A percentile compares a stretch with the other conserved stretches of the same genome.
phyloP scores from a whole-genome alignment of 2,888 invertebrate species.

The Eupeodes latifasciatus region DNA sequence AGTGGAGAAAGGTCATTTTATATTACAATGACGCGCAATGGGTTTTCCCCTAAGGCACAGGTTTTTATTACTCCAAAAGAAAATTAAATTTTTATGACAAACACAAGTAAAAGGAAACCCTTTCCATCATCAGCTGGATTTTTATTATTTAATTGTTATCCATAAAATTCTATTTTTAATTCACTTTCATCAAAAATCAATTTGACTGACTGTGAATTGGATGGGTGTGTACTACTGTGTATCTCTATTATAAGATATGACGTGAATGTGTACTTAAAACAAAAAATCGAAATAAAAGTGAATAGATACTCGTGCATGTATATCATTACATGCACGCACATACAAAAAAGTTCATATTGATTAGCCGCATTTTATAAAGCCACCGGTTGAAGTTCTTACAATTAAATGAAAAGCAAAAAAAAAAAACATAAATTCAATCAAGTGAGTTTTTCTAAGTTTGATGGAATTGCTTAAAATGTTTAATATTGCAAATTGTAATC shows the following conservation, averaged over 20 bases:
- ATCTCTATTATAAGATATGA: background rate
- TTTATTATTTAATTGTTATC: slow-evolving; percentile 40
- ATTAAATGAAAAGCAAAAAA: background rate
- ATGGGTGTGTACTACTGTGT: background rate
- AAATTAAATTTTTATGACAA: background rate
- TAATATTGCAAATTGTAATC: background rate
- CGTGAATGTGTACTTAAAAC: background rate
- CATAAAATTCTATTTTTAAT: slow-evolving; percentile 41
- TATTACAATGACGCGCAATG: background rate
- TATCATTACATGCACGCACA: slow-evolving; percentile 36
- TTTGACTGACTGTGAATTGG: background rate
- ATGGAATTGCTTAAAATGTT: background rate
- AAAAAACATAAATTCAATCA: background rate
- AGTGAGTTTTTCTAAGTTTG: background rate
- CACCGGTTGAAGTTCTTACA: slow-evolving; percentile 5
- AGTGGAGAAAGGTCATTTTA: background rate
- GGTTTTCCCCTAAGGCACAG: background rate
- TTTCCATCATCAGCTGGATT: background rate
- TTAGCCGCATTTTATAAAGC: slow-evolving; percentile 37
- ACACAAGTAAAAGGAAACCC: background rate
- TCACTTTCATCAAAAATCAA: slow-evolving; percentile 32
- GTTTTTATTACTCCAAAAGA: background rate
- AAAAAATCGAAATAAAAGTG: background rate
- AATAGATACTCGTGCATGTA: background rate
- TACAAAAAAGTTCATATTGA: slow-evolving; percentile 50